Evolutionary conservation across 2,888 invertebrate species (phyloP), one percentile per base, ranked within the genome.

Genomic region (Cephus spinipes): DNA sequence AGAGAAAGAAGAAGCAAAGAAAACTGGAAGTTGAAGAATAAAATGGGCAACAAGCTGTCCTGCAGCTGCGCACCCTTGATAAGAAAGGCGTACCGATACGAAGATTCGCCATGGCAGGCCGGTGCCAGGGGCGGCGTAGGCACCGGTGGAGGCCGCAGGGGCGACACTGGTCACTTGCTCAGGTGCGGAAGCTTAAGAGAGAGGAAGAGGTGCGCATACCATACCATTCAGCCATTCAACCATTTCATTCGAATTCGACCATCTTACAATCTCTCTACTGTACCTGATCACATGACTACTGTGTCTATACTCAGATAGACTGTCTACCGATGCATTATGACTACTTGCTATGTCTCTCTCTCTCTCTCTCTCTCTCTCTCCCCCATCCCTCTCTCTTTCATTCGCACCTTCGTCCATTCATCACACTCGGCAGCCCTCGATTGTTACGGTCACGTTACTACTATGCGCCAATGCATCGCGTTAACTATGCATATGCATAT

Each of bases 21-120:
- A 71, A 73, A 34, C 71, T 73, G 80, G 81, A 81, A 78, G 55
- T 9, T 81, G 75, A 36, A 73, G 73, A 73, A 69, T 82, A 91
- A 90, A 87, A 98, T 98, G 98, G 98, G 98, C 93, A 98, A 98
- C 94, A 98, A 98, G 94, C 94, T 98, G 92, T 97, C 97, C 92
- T 98, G 98, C 94, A 97, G 98, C 90, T 98, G 98, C 94, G 98
- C 98, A 90, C 98, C 98, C 90, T 95, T 98, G 92, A 96, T 98
- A 93, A 96, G 98, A 94, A 98, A 98, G 94, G 97, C 97, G 91
- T 98, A 98, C 94, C 96, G 98, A 91, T 97, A 98, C 93, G 98
- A 97, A 93, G 97, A 98, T 93, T 97, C 98, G 92, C 98, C 98
- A 92, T 98, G 97, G 97, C 97, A 97, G 93, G 96, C 96, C 91